phyloP scores from a whole-genome alignment of 1,140 invertebrate genomes.

The Heliothis virescens region DNA sequence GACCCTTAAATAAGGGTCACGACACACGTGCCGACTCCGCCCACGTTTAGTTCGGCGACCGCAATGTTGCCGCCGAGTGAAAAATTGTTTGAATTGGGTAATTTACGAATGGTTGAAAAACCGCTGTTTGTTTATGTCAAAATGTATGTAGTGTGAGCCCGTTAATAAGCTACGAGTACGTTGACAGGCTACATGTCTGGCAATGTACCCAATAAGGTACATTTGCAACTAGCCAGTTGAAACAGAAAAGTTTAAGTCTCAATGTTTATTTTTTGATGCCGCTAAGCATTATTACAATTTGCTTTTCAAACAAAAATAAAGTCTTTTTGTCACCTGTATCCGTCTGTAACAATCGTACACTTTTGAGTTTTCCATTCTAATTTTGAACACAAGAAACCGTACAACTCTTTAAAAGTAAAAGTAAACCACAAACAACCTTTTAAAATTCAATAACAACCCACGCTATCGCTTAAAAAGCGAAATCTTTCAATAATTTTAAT shows the following conservation, averaged over 20 bases:
- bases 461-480: conserved; percentile 60
- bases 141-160: background rate
- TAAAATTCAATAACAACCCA: conserved; percentile 59
- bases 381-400: conserved; percentile 25
- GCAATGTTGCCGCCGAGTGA: conserved; percentile 49
- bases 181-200: background rate
- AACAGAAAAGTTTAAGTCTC: too few species aligned
- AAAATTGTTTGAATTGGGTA: conserved; percentile 38
- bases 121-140: background rate
- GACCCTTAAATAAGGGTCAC: conserved; percentile 77
- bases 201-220: background rate
- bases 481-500: conserved; percentile 83
- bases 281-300: background rate
- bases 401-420: conserved; percentile 24
- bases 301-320: background rate
- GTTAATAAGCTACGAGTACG: too few species aligned
- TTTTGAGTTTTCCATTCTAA: conserved; percentile 14
- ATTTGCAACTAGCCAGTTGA: background rate
- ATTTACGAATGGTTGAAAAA: conserved; percentile 30
- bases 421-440: conserved; percentile 60
- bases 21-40: conserved; percentile 75
- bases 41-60: conserved; percentile 65
- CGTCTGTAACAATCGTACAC: background rate
- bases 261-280: too few species aligned
- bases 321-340: background rate